Base-by-base conservation (phyloP, 2,113 vertebrate species). In the Nerophis ophidion region DNA sequence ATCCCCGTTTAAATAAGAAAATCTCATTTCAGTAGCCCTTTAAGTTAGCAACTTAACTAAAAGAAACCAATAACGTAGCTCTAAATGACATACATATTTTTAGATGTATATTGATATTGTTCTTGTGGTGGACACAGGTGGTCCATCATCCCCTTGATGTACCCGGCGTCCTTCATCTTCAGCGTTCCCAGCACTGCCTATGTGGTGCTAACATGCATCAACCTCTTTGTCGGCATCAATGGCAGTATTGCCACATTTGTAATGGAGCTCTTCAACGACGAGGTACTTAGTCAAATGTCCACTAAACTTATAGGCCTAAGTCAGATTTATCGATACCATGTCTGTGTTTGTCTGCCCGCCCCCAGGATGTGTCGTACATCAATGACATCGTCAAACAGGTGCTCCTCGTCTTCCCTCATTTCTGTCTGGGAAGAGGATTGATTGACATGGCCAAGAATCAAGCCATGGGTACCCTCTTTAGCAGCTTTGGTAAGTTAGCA, bases 381-480 rank as follows among this genome's bases (percentile, higher is more conserved):
- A 99, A 99, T 66, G 86, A 95, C 56, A 93, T 98, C 14, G 80
- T 98, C 81, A 98, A 99, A 70, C 95, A 97, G 19, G 93, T 93
- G 61, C 91, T 99, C 66, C 86, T 99, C 68, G 92, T 99, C 63
- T 98, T 99, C 70, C 97, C 97, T 16, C 97, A 98, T 75, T 98
- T 99, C 89, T 99, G 97, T 74, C 81, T 98, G 78, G 97, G 97
- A 7, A 85, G 97, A 54, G 97, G 97, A 7, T 91, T 99, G 4
- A 98, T 98, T 33, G 97, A 99, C 82, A 98, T 99, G 97, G 97
- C 97, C 73, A 95, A 92, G 84, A 98, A 98, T 72, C 95, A 99
- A 82, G 95, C 94, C 0, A 94, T 92, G 90, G 95, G 93, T 16
- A 94, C 92, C 11, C 89, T 97, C 48, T 88, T 92, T 67, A 91